Evolutionary conservation across 1,140 invertebrate species (phyloP).

Genomic region (Venustaconcha ellipsiformis): DNA sequence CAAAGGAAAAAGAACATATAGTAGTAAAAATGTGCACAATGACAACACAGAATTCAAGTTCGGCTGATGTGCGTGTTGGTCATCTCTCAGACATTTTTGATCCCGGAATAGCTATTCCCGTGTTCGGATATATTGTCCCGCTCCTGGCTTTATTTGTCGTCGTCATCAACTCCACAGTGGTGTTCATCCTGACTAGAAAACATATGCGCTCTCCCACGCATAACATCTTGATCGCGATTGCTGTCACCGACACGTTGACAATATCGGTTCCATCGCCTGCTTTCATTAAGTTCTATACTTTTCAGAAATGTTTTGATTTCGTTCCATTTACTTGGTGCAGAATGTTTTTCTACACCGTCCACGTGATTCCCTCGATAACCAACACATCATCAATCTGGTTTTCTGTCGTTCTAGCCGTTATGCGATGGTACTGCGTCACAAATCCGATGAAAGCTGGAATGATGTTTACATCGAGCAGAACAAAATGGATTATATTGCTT

Average conservation of each 20-base stretch:
- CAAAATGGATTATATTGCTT: neutral
- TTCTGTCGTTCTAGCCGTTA: slow-evolving; percentile 19
- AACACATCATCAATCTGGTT: slow-evolving; percentile 24
- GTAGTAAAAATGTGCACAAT: too few species aligned
- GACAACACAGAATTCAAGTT: too few species aligned
- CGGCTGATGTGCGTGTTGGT: too few species aligned
- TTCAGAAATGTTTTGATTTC: slow-evolving; percentile 15
- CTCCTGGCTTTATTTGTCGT: slow-evolving; percentile 12
- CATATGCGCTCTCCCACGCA: slow-evolving; percentile 20
- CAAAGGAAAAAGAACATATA: too few species aligned
- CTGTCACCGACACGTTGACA: slow-evolving; percentile 16
- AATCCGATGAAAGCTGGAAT: slow-evolving; percentile 13
- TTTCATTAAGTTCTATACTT: slow-evolving; percentile 22
- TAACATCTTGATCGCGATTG: slow-evolving; percentile 8
- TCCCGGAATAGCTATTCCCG: slow-evolving; percentile 15
- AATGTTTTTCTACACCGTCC: slow-evolving; percentile 17
- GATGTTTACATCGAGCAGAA: slow-evolving; percentile 6
- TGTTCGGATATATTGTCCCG: slow-evolving; percentile 21
- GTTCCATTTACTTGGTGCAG: slow-evolving; percentile 24
- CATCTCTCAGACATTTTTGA: slow-evolving; percentile 19
- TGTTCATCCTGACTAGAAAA: slow-evolving; percentile 6
- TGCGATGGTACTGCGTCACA: slow-evolving; percentile 18
- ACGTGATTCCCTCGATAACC: slow-evolving; percentile 12
- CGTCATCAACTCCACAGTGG: slow-evolving; percentile 4
- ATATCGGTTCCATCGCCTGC: slow-evolving; percentile 12